A percentile compares a stretch with the other conserved stretches of the same genome.
These are phyloP conservation scores for Dinomys branickii DNA, from an alignment of 2,113 vertebrate genomes.

Conservation along the genomic window DNA sequence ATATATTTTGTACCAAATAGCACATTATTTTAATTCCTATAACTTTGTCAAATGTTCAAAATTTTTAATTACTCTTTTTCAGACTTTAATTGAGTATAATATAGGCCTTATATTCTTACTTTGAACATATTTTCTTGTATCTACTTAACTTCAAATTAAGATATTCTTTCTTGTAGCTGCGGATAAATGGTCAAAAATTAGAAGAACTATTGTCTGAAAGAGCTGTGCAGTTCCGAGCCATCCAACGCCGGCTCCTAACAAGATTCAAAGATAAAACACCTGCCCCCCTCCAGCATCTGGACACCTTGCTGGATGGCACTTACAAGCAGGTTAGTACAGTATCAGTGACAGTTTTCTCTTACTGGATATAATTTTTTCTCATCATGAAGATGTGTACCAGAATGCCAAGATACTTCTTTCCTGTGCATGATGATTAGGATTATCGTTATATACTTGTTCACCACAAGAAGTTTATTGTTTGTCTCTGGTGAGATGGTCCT, in stretches of 20 bases:
- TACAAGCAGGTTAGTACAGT: conserved; percentile 93
- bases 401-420: not conserved
- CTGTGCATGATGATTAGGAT: not conserved
- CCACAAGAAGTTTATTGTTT: not conserved
- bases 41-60: not conserved
- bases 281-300: conserved; percentile 96
- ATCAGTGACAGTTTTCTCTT: not conserved
- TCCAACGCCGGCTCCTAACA: conserved; percentile 94
- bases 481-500: not conserved
- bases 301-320: conserved; percentile 96
- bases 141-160: conserved; percentile 62
- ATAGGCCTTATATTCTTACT: not conserved
- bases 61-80: not conserved
- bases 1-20: not conserved
- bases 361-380: not conserved
- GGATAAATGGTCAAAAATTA: conserved; percentile 92
- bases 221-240: conserved; percentile 96
- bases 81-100: not conserved
- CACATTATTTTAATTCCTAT: not conserved
- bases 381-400: not conserved
- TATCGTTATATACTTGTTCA: not conserved
- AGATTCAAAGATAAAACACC: conserved; percentile 99
- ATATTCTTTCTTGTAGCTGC: conserved; percentile 88
- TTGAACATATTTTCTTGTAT: conserved; percentile 6
- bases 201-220: conserved; percentile 95